A percentile compares a stretch with the other conserved stretches of the same genome.
Conservation (phyloP, 2,888 invertebrate genomes). For the Scrobipalpa atriplicella region DNA sequence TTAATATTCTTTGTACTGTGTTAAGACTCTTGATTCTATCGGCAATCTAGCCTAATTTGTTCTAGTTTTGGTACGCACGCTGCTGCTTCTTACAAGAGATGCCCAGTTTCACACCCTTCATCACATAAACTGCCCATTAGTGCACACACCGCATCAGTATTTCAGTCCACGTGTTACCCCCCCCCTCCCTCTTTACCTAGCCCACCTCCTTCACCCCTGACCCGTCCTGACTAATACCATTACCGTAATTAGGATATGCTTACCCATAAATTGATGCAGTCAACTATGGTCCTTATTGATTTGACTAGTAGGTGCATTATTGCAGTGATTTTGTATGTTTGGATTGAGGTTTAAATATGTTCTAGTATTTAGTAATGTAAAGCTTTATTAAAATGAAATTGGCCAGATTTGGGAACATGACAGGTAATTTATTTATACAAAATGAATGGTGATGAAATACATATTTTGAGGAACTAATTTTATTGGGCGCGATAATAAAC, state of each 20-base stretch:
- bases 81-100: not conserved
- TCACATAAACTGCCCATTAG: constrained; percentile 26
- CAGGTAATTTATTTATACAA: too few relatives aligned
- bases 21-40: too few relatives aligned
- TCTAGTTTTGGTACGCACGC: too few relatives aligned
- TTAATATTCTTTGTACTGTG: too few relatives aligned
- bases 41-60: too few relatives aligned
- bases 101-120: not conserved
- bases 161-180: constrained; percentile 64
- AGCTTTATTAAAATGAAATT: too few relatives aligned
- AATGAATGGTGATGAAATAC: too few relatives aligned
- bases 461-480: too few relatives aligned
- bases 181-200: constrained; percentile 43
- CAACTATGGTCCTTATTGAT: constrained; percentile 40
- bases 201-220: not conserved
- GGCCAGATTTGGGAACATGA: too few relatives aligned
- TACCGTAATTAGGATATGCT: constrained; percentile 81
- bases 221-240: constrained; percentile 71
- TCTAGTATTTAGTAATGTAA: too few relatives aligned
- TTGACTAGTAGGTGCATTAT: not conserved
- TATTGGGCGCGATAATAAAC: too few relatives aligned
- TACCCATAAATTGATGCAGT: constrained; percentile 77
- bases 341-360: not conserved
- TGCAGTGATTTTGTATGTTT: not conserved
- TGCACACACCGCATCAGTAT: constrained; percentile 61